Base-by-base conservation (phyloP, 2,797 vertebrate species). In the Moxostoma hubbsi region DNA sequence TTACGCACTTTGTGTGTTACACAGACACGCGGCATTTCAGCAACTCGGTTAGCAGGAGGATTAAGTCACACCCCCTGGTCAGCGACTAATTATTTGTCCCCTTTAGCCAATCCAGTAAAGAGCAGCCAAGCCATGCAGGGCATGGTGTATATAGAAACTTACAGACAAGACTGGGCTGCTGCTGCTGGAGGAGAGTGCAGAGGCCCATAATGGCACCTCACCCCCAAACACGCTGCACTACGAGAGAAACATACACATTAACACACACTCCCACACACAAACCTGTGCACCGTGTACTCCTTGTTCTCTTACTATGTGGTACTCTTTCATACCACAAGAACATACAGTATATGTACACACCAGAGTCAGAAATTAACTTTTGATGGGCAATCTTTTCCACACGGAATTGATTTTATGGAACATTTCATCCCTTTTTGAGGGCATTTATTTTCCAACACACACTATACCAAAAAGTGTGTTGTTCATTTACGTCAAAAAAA, bases 111-210 rank as follows among this genome's bases (percentile, higher is more conserved):
- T 80, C 86, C 87, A 16, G 69, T 85, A 91, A 90, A 83, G 73
- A 89, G 91, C 91, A 93, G 91, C 90, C 90, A 90, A 93, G 92
- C 92, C 90, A 89, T 94, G 93, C 93, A 93, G 89, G 91, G 91
- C 93, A 90, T 89, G 90, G 82, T 85, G 86, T 88, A 90, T 89
- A 83, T 82, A 86, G 53, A 61, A 86, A 93, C 93, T 94, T 94
- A 94, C 93, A 91, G 90, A 86, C 59, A 89, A 75, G 82, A 89
- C 79, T 88, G 89, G 89, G 89, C 92, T 90, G 90, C 91, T 91
- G 89, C 92, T 91, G 89, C 92, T 91, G 84, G 90, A 89, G 63
- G 91, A 88, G 85, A 91, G 86, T 85, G 91, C 47, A 87, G 92
- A 90, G 87, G 92, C 88, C 93, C 90, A 94, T 90, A 93, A 86